Conservation (phyloP, 2,113 vertebrate species). For the Cyrtonyx montezumae region DNA sequence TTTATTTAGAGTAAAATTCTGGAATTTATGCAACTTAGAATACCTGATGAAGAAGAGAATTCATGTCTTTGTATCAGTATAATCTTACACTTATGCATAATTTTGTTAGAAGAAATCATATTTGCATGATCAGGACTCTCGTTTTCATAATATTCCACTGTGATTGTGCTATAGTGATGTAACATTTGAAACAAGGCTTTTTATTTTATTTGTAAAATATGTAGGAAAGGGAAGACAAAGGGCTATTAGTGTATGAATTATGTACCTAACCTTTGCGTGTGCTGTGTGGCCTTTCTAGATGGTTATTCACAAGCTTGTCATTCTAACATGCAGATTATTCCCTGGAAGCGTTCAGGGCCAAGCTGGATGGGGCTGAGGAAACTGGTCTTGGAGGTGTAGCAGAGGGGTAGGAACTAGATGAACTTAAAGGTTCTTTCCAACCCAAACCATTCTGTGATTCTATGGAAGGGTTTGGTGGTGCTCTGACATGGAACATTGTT, state of each 20-base stretch:
- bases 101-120: background rate
- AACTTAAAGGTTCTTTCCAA: too few relatives aligned
- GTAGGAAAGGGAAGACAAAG: background rate
- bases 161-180: background rate
- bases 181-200: background rate
- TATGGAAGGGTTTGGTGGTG: background rate
- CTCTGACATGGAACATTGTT: background rate
- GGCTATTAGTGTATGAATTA: background rate
- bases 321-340: background rate
- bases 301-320: background rate
- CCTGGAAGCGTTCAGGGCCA: too few relatives aligned
- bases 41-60: background rate
- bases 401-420: too few relatives aligned
- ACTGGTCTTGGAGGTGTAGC: too few relatives aligned
- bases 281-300: background rate
- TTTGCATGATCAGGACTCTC: background rate
- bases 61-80: background rate
- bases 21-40: background rate
- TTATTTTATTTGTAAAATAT: background rate
- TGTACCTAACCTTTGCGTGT: background rate
- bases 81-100: background rate
- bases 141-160: background rate
- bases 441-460: too few relatives aligned
- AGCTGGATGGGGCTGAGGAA: too few relatives aligned
- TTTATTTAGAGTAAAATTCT: background rate